Evolutionary conservation across 2,888 invertebrate species (phyloP), one percentile per base, ranked within the genome.

Genomic region (Hirtodrosophila duncani): DNA sequence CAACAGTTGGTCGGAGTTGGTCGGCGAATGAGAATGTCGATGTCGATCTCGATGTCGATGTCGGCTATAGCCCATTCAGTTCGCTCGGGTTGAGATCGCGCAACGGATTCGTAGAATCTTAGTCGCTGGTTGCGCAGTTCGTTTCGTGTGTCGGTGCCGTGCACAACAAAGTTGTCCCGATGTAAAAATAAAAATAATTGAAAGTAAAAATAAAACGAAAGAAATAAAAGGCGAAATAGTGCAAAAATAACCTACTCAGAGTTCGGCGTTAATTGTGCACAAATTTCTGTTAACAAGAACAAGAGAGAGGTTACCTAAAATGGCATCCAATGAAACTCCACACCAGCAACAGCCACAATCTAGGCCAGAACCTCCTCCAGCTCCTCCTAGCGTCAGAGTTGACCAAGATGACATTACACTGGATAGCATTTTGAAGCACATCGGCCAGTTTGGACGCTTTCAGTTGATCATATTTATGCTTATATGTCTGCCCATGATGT

Each of bases 401-500:
- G 63, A 68, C 42, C 27, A 67, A 0, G 78, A 83, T 9, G 82
- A 84, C 8, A 63, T 70, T 9, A 79, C 77, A 3, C 61, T 85
- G 13, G 85, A 86, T 56, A 67, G 69, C 20, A 85, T 85, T 26
- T 67, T 85, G n/a, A 61, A 65, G 38, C 72, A 74, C 6, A 82
- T 92, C 59, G 91, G 91, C 0, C 90, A 91, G 81, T 91, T 91
- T 61, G 92, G 92, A n/a, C 88, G 88, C 60, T 93, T 90, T 83
- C 93, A 93, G 85, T 72, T 89, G 13, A 79, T 88, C 17, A 90
- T 90, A 56, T 89, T 91, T 52, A 43, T 88, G 23, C 83, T 92
- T 49, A 89, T 92, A 30, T 88, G 90, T 46, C 55, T 92, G 18
- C 91, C 92, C 1, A 88, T 92, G 63, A 87, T 91, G 46, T 89